phyloP scores from a whole-genome alignment of 2,113 vertebrate species.

The Gobiocypris rarus region DNA sequence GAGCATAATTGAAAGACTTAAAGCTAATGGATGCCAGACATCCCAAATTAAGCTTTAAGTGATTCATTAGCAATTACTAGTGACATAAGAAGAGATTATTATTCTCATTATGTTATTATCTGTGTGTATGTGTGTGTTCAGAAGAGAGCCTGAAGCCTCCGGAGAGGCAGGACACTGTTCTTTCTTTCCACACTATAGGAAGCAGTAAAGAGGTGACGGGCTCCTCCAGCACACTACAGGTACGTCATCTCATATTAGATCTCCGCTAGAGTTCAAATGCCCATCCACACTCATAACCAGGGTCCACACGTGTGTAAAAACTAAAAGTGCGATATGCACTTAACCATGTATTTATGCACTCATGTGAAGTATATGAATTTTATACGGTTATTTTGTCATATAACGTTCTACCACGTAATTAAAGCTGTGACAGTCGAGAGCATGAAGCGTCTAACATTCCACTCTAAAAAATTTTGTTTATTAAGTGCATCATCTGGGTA shows the following conservation, averaged over 20 bases:
- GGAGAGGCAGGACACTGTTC: conserved; percentile 75
- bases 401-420: too few species aligned
- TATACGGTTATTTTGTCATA: too few species aligned
- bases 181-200: conserved; percentile 74
- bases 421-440: too few species aligned
- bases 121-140: conserved; percentile 46
- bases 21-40: not conserved
- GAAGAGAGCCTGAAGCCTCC: conserved; percentile 75
- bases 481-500: too few species aligned
- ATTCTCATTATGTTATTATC: not conserved
- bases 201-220: conserved; percentile 82
- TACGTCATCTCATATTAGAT: conserved; percentile 48
- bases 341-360: too few species aligned
- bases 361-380: too few species aligned
- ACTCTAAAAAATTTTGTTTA: too few species aligned
- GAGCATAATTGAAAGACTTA: not conserved
- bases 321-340: too few species aligned
- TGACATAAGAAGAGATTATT: not conserved
- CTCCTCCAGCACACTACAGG: conserved; percentile 85
- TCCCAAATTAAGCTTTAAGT: not conserved
- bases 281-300: not conserved
- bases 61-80: not conserved
- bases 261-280: not conserved
- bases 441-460: too few species aligned
- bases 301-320: not conserved